Evolutionary conservation across 2,888 invertebrate genomes (phyloP), one percentile per base, ranked within the genome.

Genomic region (Drosophila pegasa): DNA sequence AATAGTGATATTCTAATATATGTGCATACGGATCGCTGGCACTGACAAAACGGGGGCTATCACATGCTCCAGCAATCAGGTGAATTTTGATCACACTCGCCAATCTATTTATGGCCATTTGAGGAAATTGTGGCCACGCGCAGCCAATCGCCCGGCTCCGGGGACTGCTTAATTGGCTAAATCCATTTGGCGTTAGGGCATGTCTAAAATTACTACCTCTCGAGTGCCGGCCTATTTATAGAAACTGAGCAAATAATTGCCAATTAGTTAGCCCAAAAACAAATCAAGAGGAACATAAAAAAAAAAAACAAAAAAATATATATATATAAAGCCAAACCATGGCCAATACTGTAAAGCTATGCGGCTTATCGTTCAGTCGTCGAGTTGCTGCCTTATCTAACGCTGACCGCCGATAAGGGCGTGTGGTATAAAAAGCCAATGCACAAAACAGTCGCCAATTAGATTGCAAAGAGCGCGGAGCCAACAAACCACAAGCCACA

Each of bases 371-470:
- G 75, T 77, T 75, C 75, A 75, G 78, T 67, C 43, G 56, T 62
- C 45, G 54, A 41, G 65, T 35, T 35, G 37, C 60, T 35, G 37
- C 60, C 75, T 75, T 75, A 75, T 75, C 75, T 77, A 68, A 47
- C 25, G 69, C 82, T 87, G 81, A 85, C 85, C 82, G 87, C 43
- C 79, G 82, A 82, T 82, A 82, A 82, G 66, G 59, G 29, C 37
- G 58, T 25, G 33, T 65, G 71, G 73, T 82, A 82, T 82, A 82
- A 62, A 81, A 87, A 73, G 29, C 43, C 58, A 73, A 64, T 75
- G 78, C 75, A 77, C 78, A 69, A 78, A 65, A 73, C 78, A 75
- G 74, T 77, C 61, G 69, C 58, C 78, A 77, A 78, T 55, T 69
- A 43, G 78, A 75, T 73, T 73, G 78, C 78, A 77, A 50, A 77